Evolutionary conservation across 1,140 invertebrate genomes (phyloP).

Genomic region (Tribolium castaneum): DNA sequence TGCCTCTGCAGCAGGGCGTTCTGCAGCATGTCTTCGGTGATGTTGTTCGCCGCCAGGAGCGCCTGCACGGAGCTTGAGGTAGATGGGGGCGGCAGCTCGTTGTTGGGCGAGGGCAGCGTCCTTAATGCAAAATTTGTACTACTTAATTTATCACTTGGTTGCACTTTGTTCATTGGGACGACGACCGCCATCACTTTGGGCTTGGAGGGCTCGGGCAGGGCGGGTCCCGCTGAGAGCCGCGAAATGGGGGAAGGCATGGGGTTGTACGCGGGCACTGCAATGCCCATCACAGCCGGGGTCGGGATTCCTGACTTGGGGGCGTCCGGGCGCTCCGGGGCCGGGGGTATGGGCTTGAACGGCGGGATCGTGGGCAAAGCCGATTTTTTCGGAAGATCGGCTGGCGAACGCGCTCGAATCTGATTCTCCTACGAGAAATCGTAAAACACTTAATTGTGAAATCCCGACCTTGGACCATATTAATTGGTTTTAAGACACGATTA

Average conservation of each 20-base stretch:
- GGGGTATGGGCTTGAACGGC: slow-evolving; percentile 80
- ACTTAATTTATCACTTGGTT: slow-evolving; percentile 57
- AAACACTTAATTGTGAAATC: slow-evolving; percentile 9
- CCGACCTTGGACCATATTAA: neutral
- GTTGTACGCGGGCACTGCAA: slow-evolving; percentile 64
- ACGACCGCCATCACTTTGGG: slow-evolving; percentile 52
- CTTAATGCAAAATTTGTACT: slow-evolving; percentile 57
- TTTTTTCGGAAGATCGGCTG: neutral
- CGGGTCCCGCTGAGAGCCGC: slow-evolving; percentile 60
- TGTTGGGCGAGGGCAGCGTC: slow-evolving; percentile 48
- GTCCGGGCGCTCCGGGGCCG: slow-evolving; percentile 68
- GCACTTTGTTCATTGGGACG: slow-evolving; percentile 52
- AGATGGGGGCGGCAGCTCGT: slow-evolving; percentile 40
- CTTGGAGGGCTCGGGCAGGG: slow-evolving; percentile 32
- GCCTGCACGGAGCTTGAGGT: slow-evolving; percentile 56
- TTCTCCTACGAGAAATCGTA: slow-evolving; percentile 13
- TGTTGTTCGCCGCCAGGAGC: slow-evolving; percentile 54
- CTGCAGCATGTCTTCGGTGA: slow-evolving; percentile 64
- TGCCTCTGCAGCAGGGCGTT: slow-evolving; percentile 61
- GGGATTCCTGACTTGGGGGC: slow-evolving; percentile 59
- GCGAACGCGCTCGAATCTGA: slow-evolving; percentile 18
- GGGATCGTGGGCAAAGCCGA: slow-evolving; percentile 65
- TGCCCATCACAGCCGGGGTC: slow-evolving; percentile 55
- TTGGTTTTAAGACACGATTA: neutral
- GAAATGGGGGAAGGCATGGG: slow-evolving; percentile 68